A percentile compares a stretch with the other conserved stretches of the same genome.
Conservation (phyloP, 2,797 vertebrate species). For the Sitta carolinensis region DNA sequence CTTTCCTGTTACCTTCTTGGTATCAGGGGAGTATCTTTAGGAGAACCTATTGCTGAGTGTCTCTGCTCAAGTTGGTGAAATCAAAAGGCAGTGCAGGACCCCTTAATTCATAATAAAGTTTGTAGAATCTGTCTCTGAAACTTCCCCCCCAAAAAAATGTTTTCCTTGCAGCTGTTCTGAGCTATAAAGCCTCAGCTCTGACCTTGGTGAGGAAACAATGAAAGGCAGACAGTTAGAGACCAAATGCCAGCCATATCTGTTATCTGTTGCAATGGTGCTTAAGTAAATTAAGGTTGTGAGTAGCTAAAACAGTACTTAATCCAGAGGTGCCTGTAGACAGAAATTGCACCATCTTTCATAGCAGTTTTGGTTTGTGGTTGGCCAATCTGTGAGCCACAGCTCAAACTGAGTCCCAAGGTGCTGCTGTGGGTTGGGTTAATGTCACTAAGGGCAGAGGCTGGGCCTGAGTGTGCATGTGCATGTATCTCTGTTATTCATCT, state of each 20-base stretch:
- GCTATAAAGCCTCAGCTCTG: neutral
- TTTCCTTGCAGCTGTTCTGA: neutral
- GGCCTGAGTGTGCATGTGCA: neutral
- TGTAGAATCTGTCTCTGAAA: neutral
- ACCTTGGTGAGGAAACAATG: neutral
- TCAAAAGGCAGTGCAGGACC: neutral
- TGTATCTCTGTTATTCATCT: neutral
- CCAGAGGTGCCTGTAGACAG: neutral
- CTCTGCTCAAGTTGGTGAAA: neutral
- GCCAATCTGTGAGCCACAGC: neutral
- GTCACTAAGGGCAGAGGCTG: neutral
- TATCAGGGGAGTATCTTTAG: neutral
- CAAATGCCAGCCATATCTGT: neutral
- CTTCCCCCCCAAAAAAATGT: neutral
- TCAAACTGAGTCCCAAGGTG: neutral
- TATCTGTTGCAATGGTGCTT: neutral
- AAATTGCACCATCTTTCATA: neutral
- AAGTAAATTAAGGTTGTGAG: neutral
- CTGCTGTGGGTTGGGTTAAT: neutral
- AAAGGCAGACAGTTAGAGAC: neutral
- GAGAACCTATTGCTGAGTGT: neutral
- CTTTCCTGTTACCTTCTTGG: neutral
- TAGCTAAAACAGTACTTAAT: neutral
- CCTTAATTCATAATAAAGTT: neutral
- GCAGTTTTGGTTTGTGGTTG: neutral